Evolutionary conservation across 2,113 vertebrate species (phyloP), one percentile per base, ranked within the genome.

Genomic region (Phalacrocorax pelagicus): DNA sequence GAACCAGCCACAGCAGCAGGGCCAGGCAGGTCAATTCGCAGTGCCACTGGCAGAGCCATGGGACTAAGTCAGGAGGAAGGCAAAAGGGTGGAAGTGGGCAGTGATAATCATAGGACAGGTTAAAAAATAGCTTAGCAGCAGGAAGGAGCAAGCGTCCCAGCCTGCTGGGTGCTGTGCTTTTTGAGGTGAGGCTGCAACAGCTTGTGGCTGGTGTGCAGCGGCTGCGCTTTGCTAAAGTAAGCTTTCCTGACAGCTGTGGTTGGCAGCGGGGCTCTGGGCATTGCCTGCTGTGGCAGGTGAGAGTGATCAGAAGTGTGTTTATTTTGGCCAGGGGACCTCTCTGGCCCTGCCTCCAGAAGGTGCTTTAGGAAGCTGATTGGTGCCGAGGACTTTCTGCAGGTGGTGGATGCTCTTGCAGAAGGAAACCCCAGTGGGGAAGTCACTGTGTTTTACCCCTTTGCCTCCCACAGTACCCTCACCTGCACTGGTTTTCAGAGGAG

Each of bases 1-100:
- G 57, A 70, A 66, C 23, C 1, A 2, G 34, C 46, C 0, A 1
- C 40, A 49, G 61, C 3, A 0, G 9, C 3, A 7, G 34, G 62
- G 29, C 42, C 7, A 8, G 30, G 38, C 20, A 40, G 55, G 52
- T 75, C 69, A 8, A 38, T 21, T 40, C 0, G 0, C 62, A 32
- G 2, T 8, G 32, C 32, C 29, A 46, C 21, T 0, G 0, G 72
- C 59, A 86, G 47, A 80, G 57, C 69, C 54, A 13, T 29, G 58
- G 49, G 46, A 70, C 30, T 6, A 15, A 79, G 66, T 72, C 74
- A 57, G 65, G 32, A 79, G 27, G 46, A 90, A 66, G 21, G 36
- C 0, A 1, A 70, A 71, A 61, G 30, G 9, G 12, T 1, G 3
- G 51, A 40, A 78, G 9, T 23, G 52, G 34, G 22, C 72, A 82